Evolutionary conservation across 2,113 vertebrate species (phyloP).

Genomic region (Thermophis baileyi): DNA sequence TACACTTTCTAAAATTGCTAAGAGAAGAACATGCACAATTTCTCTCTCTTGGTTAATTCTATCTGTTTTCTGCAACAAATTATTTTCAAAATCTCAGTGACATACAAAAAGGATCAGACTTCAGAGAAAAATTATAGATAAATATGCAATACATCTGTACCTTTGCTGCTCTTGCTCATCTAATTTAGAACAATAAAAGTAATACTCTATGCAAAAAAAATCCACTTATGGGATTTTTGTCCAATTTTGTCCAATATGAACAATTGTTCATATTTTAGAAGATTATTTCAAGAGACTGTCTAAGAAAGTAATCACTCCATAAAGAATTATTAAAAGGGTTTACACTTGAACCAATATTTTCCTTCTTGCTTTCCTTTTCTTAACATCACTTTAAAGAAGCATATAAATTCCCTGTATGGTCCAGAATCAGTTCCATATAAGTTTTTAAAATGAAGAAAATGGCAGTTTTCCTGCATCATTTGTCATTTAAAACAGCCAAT

Average conservation of each 20-base stretch:
- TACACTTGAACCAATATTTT: neutral
- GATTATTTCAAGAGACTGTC: neutral
- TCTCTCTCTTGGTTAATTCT: neutral
- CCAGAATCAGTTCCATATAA: neutral
- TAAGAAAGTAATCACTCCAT: neutral
- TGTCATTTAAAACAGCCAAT: neutral
- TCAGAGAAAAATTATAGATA: neutral
- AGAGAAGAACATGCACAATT: neutral
- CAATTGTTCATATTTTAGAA: neutral
- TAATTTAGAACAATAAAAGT: neutral
- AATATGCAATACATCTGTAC: neutral
- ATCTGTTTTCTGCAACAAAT: neutral
- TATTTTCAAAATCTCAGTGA: neutral
- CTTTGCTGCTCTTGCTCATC: neutral
- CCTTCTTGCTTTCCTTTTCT: neutral
- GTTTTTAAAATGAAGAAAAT: neutral
- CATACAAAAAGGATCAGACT: neutral
- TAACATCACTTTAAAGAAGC: neutral
- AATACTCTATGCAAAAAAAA: neutral
- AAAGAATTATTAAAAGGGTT: neutral
- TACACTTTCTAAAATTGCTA: neutral
- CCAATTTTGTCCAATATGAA: too few relatives aligned
- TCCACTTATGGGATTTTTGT: too few relatives aligned
- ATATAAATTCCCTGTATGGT: neutral
- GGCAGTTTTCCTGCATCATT: neutral